Base-by-base conservation (phyloP, 1,140 invertebrate genomes). In the Augochlora pura region DNA sequence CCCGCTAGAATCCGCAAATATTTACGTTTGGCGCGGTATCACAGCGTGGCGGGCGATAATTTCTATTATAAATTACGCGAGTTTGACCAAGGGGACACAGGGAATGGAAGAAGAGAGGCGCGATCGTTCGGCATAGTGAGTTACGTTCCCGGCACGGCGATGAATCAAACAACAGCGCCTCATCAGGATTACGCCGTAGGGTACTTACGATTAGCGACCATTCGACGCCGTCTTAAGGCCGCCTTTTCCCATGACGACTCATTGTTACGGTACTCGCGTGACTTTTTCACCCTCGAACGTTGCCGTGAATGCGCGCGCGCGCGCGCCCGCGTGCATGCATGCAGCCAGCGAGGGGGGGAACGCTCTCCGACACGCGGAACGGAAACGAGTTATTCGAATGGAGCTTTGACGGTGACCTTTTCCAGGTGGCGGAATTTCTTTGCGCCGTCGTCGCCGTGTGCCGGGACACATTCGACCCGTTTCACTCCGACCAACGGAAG, bases 191-290 rank as follows among this genome's bases (percentile, higher is more conserved):
- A 80, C 70, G 77, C 77, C 77, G 21, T 25, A n/a, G 77, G 77
- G 63, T 67, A 80, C 72, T 74, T 57, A 54, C 77, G 70, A 80
- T 80, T 80, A 78, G 69, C 46, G 76, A 54, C 68, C 69, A 78
- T 78, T 64, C 59, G 76, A 78, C 76, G 76, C 54, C 71, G 64
- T 67, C 63, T 75, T 80, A 67, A 66, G 70, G 70, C 71, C 77
- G 64, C 71, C 71, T 75, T 80, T 75, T 80, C 77, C 77, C 77
- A 80, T 80, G 77, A 73, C 70, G 77, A 80, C 71, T 80, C 71
- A 80, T 80, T 75, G 77, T 80, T 80, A 80, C 77, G 77, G 77
- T 80, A 80, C 77, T 75, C 77, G 70, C 77, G 63, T 75, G 71
- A 80, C 71, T 80, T 75, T 80, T 80, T 80, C 77, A 80, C 77